Conservation (phyloP, 2,888 invertebrate genomes). For the Lepidonotus clava region DNA sequence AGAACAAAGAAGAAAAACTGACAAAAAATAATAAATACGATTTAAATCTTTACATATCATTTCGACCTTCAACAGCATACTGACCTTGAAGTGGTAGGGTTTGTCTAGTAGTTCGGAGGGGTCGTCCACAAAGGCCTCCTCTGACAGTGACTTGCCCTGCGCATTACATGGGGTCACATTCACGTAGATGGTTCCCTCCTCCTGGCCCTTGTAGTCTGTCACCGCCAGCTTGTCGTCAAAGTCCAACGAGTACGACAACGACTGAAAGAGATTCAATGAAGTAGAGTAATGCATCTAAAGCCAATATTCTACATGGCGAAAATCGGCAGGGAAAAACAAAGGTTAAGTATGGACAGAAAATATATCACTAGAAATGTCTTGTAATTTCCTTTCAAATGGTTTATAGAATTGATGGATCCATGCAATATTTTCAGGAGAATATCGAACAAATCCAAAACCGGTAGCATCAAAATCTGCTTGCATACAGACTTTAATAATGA, state of each 20-base stretch:
- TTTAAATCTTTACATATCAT: background rate
- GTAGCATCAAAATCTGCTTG: too few relatives aligned
- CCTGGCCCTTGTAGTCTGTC: constrained; percentile 80
- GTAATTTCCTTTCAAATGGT: too few relatives aligned
- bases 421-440: too few relatives aligned
- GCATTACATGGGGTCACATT: constrained; percentile 77
- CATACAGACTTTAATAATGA: too few relatives aligned
- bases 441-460: too few relatives aligned
- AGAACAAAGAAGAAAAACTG: too few relatives aligned
- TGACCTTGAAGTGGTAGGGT: constrained; percentile 79
- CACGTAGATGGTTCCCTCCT: constrained; percentile 77
- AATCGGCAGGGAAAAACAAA: too few relatives aligned
- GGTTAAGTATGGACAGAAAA: too few relatives aligned
- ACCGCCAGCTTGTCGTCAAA: constrained; percentile 79
- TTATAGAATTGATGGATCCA: too few relatives aligned
- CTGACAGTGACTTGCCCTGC: constrained; percentile 76
- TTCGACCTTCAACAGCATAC: background rate
- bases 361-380: too few relatives aligned
- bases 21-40: background rate
- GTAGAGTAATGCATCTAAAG: too few relatives aligned
- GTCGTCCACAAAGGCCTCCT: constrained; percentile 79
- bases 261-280: constrained; percentile 72
- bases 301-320: too few relatives aligned
- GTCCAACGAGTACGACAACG: constrained; percentile 79
- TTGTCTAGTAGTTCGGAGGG: constrained; percentile 76